These are phyloP conservation scores for Lobophora halterata DNA, from an alignment of 2,888 invertebrate species.

Conservation along the genomic window DNA sequence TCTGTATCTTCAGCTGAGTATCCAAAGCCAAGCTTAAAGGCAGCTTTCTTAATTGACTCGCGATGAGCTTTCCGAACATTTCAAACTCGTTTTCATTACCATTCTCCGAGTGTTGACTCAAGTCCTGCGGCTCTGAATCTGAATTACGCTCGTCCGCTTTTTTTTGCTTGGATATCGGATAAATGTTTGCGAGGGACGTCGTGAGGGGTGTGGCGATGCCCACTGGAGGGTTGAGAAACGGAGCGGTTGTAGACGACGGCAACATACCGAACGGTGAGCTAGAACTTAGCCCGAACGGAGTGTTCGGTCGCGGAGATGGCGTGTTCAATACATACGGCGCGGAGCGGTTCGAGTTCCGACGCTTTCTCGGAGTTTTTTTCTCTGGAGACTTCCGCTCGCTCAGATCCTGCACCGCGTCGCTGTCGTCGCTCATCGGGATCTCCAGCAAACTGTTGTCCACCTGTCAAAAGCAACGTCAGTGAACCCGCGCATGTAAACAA, in stretches of 20 bases:
- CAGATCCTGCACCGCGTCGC: constrained; percentile 72
- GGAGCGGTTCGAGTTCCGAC: constrained; percentile 70
- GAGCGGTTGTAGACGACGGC: constrained; percentile 59
- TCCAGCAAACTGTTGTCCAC: constrained; percentile 72
- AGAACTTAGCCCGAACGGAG: constrained; percentile 65
- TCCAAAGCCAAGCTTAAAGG: constrained; percentile 70
- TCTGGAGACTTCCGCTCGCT: constrained; percentile 74
- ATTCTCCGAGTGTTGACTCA: constrained; percentile 71
- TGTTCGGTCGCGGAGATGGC: constrained; percentile 70
- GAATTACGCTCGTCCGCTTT: constrained; percentile 58
- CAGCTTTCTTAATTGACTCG: constrained; percentile 70
- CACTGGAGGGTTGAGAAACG: constrained; percentile 72
- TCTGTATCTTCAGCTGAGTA: constrained; percentile 73
- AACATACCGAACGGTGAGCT: constrained; percentile 67
- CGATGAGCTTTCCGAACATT: constrained; percentile 75
- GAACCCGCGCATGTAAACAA: constrained; percentile 44
- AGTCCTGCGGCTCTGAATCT: constrained; percentile 69
- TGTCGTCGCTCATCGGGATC: constrained; percentile 72
- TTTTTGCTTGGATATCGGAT: constrained; percentile 72
- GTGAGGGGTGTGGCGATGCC: constrained; percentile 74
- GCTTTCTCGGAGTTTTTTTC: constrained; percentile 71
- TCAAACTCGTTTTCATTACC: constrained; percentile 75
- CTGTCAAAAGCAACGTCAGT: constrained; percentile 52
- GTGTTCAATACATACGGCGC: constrained; percentile 74
- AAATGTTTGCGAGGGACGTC: constrained; percentile 69